A percentile compares a stretch with the other conserved stretches of the same genome.
Conservation (phyloP, 2,113 vertebrate species). For the Arizona elegans region DNA sequence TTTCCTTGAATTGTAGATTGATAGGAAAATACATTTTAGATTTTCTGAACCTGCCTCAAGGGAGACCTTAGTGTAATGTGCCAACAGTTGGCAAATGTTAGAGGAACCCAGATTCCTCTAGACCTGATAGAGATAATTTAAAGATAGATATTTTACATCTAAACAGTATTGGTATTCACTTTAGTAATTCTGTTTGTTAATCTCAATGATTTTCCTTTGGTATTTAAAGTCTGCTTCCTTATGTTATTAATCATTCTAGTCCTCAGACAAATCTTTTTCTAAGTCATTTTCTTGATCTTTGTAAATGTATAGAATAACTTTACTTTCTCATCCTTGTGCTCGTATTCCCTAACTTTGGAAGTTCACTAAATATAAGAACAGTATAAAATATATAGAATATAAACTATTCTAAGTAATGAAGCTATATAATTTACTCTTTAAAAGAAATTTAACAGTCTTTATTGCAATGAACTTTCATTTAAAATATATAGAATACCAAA, state of each 20-base stretch:
- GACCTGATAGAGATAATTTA: not conserved
- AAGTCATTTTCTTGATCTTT: not conserved
- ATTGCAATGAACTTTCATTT: not conserved
- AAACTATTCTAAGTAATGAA: not conserved
- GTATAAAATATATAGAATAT: too few relatives aligned
- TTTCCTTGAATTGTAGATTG: not conserved
- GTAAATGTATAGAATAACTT: not conserved
- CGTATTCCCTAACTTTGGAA: not conserved
- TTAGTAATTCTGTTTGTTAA: not conserved
- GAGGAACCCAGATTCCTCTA: not conserved
- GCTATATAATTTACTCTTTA: not conserved
- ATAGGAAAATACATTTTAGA: not conserved
- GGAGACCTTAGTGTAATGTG: not conserved
- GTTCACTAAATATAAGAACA: not conserved
- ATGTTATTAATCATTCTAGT: not conserved
- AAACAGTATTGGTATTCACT: not conserved
- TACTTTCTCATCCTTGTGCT: not conserved
- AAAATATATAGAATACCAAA: not conserved
- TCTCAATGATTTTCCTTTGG: not conserved
- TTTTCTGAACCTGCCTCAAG: too few relatives aligned
- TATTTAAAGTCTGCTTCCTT: not conserved
- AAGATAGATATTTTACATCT: not conserved
- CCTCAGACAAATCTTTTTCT: not conserved
- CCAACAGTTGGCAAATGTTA: not conserved
- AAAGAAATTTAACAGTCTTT: not conserved